These are phyloP conservation scores for Palaemon carinicauda DNA, from an alignment of 1,140 invertebrate genomes.

Conservation along the genomic window DNA sequence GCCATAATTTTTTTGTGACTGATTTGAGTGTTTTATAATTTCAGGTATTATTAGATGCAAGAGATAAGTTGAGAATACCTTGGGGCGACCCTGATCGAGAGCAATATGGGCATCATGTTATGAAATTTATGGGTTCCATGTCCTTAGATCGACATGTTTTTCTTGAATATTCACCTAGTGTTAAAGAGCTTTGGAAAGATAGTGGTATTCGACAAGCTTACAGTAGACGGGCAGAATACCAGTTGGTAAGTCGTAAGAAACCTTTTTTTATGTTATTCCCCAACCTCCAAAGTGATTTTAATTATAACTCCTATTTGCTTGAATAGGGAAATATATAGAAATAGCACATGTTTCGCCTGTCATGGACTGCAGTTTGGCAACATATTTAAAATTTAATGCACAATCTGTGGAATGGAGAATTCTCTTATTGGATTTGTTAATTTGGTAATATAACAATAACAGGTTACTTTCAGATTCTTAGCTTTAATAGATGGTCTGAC, in stretches of 20 bases:
- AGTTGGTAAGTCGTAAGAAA: constrained; percentile 79
- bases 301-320: too few relatives aligned
- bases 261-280: too few relatives aligned
- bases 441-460: too few relatives aligned
- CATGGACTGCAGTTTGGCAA: too few relatives aligned
- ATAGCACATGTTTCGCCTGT: too few relatives aligned
- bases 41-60: constrained; percentile 92
- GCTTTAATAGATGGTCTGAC: too few relatives aligned
- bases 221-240: constrained; percentile 92
- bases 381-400: too few relatives aligned
- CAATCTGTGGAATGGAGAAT: too few relatives aligned
- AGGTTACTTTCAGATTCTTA: too few relatives aligned
- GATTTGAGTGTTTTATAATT: constrained; percentile 65
- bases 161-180: constrained; percentile 80
- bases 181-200: constrained; percentile 89
- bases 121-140: constrained; percentile 74
- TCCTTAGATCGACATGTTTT: constrained; percentile 82
- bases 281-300: too few relatives aligned
- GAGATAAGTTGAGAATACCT: constrained; percentile 89
- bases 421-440: too few relatives aligned
- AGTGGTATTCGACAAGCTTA: constrained; percentile 86
- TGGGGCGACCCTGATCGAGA: constrained; percentile 86
- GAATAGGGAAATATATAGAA: background rate
- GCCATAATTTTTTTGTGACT: too few relatives aligned
- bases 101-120: constrained; percentile 72